phyloP scores from a whole-genome alignment of 2,888 invertebrate species.

The Pandemis cinnamomeana region DNA sequence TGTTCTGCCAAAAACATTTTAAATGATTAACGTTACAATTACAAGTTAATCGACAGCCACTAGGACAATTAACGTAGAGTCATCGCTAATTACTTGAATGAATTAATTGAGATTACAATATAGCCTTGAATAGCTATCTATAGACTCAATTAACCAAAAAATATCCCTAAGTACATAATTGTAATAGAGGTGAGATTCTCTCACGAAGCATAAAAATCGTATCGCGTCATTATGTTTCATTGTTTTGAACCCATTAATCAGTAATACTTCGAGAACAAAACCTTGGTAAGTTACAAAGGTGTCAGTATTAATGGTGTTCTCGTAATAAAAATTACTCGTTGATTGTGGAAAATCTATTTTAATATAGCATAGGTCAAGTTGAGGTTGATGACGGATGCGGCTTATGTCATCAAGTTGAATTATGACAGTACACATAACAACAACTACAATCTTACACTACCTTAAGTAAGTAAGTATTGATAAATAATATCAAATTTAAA shows the following conservation, averaged over 20 bases:
- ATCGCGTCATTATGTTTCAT: constrained; percentile 33
- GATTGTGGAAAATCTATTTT: constrained; percentile 21
- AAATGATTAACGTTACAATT: not conserved
- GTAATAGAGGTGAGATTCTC: constrained; percentile 56
- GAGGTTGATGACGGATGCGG: constrained; percentile 14
- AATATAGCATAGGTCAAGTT: constrained; percentile 9
- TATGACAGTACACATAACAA: constrained; percentile 17
- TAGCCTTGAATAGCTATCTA: constrained; percentile 31
- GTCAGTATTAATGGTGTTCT: constrained; percentile 34
- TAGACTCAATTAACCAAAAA: constrained; percentile 17
- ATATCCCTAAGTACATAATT: constrained; percentile 15
- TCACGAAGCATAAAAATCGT: constrained; percentile 51
- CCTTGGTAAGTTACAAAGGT: constrained; percentile 15
- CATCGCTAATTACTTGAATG: constrained; percentile 15
- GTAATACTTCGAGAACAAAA: constrained; percentile 22
- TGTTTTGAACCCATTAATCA: constrained; percentile 15
- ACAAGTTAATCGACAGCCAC: not conserved
- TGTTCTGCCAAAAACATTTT: no score
- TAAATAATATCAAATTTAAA: not conserved
- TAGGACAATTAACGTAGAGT: constrained; percentile 4
- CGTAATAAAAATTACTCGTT: constrained; percentile 12
- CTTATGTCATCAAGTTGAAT: not conserved
- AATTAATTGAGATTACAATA: constrained; percentile 19
- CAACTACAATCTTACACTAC: not conserved
- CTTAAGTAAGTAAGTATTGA: not conserved